phyloP scores from a whole-genome alignment of 2,113 vertebrate species.

The Condylura cristata region DNA sequence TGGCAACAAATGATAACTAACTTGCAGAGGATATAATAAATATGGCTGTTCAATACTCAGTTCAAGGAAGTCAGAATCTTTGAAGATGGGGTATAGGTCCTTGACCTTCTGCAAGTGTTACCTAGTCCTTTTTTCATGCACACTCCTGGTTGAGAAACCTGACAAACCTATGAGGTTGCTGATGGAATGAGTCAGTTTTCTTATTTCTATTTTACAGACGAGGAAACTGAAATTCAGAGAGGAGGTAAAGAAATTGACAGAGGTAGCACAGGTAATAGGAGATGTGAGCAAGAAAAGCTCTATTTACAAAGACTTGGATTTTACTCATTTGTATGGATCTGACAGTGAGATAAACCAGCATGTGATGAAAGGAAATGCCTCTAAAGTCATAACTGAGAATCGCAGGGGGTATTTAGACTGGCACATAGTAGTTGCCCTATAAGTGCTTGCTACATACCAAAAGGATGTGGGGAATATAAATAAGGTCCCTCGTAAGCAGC shows the following conservation, averaged over 20 bases:
- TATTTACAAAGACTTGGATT: not conserved
- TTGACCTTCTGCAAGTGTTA: too few species aligned
- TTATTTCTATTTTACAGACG: not conserved
- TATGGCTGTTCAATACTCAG: not conserved
- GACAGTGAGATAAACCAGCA: not conserved
- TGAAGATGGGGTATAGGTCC: not conserved
- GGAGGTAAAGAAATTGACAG: not conserved
- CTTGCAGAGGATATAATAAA: not conserved
- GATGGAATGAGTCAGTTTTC: not conserved
- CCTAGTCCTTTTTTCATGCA: too few species aligned
- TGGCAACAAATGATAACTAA: not conserved
- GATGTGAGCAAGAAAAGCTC: not conserved
- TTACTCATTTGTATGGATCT: not conserved
- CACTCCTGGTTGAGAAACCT: not conserved
- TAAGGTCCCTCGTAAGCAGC: not conserved
- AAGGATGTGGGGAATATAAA: not conserved
- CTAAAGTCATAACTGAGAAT: not conserved
- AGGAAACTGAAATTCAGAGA: conserved; percentile 20
- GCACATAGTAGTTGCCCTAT: not conserved
- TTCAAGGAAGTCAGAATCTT: not conserved
- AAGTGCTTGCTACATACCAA: not conserved
- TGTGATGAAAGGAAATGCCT: not conserved
- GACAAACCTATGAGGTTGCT: not conserved
- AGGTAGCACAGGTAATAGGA: not conserved
- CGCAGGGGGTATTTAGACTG: not conserved